Evolutionary conservation across 2,888 invertebrate genomes (phyloP).

Genomic region (Catocala nupta): DNA sequence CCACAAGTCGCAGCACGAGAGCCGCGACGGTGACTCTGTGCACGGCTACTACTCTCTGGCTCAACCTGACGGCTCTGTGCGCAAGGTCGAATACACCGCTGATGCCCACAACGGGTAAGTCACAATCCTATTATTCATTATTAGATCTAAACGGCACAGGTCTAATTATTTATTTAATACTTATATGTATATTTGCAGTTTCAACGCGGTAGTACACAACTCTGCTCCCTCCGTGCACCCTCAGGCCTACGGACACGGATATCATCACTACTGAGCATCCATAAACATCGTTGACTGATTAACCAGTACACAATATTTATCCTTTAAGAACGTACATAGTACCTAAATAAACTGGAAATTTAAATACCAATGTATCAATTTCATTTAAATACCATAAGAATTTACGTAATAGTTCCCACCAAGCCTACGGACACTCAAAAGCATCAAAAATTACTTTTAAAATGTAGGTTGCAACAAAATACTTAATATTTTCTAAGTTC

Average conservation of each 20-base stretch:
- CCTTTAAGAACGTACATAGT: background rate
- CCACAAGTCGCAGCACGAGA: constrained; percentile 86
- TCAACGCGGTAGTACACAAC: constrained; percentile 82
- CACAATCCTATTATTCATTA: too few species aligned
- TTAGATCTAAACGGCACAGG: too few species aligned
- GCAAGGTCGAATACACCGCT: constrained; percentile 82
- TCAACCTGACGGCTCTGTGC: constrained; percentile 84
- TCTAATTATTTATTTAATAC: background rate
- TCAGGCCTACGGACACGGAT: constrained; percentile 56
- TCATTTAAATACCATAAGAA: too few species aligned
- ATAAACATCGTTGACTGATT: background rate
- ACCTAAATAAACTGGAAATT: constrained; percentile 3
- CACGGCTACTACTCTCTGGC: constrained; percentile 86
- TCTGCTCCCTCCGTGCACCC: constrained; percentile 71
- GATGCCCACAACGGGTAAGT: constrained; percentile 64
- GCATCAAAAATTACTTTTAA: too few species aligned
- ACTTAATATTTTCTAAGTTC: too few species aligned
- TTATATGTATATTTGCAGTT: constrained; percentile 60
- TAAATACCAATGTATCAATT: background rate
- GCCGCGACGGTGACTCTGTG: constrained; percentile 85
- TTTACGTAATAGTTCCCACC: too few species aligned
- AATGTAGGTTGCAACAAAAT: too few species aligned
- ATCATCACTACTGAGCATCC: constrained; percentile 58
- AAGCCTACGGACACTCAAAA: too few species aligned
- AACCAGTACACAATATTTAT: constrained; percentile 1